Base-by-base conservation (phyloP, 92 coral and sea anemone species). In the Phenganax stokvisi region DNA sequence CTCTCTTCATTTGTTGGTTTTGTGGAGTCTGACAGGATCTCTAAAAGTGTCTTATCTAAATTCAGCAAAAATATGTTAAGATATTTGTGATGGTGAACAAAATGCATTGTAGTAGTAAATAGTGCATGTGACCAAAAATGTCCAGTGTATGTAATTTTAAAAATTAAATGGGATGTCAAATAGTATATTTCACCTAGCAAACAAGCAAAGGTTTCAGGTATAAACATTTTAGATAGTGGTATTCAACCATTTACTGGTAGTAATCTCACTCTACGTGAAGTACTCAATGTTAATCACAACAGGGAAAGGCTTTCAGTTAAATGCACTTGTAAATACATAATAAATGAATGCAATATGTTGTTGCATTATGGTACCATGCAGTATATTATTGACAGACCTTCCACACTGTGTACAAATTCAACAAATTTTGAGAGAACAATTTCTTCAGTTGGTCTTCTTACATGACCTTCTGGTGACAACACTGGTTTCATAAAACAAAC, bases 1-100 rank as follows among this genome's bases (percentile, higher is more conserved):
- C 70, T 74, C 79, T 87, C 87, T 74, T 87, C 87, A 72, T 87
- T 80, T 61, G 87, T 87, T 79, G 73, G 81, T 64, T 83, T 82
- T 60, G 72, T 69, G 75, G 28, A 56, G 76, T 86, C 89, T 44
- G 84, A 54, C 15, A 87, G 62, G 44, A 83, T 74, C 51, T 87
- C 89, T 57, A 86, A 83, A 30, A 86, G 67, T 82, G 86, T 76
- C 67, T 83, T 79, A 83, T 86, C 86, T 86, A 77, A 56, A 69
- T 76, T 56, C 56, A 56, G 52, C 62, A 56, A 82, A 20, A 11
- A 17, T 25, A 13, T 25, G 27, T 13, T 3, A 1, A 59, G 7
- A 13, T 7, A 59, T 59, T 25, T 59, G 27, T 25, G 11, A 16
- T 11, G n/a, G 57, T 12, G 57, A 53, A 37, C 6, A 3, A 47